Conservation (phyloP, 2,113 vertebrate species). For the Pundamilia nyererei region DNA sequence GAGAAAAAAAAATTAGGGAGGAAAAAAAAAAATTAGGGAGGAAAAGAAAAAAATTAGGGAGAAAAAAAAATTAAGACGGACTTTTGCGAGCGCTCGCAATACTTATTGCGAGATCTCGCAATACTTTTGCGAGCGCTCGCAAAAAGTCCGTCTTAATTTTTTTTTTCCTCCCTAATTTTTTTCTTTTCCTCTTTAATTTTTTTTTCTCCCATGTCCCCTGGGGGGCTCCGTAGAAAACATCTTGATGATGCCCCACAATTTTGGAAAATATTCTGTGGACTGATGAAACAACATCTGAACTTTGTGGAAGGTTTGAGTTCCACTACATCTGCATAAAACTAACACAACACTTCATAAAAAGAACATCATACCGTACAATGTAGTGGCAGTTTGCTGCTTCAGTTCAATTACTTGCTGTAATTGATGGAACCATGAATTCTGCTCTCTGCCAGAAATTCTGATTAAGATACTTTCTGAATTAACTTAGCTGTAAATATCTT, state of each 20-base stretch:
- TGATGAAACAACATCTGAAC: not conserved
- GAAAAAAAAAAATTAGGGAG: too few relatives aligned
- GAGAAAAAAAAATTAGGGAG: too few relatives aligned
- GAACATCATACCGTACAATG: not conserved
- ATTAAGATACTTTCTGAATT: not conserved
- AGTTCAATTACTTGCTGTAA: not conserved
- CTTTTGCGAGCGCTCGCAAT: too few relatives aligned
- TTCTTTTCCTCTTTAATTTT: too few relatives aligned
- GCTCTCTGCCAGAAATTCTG: not conserved
- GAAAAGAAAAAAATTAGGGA: too few relatives aligned
- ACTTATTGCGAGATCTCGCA: too few relatives aligned
- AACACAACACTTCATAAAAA: not conserved
- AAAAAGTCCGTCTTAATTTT: too few relatives aligned
- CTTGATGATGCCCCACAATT: not conserved
- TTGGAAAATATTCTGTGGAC: not conserved
- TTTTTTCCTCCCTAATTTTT: too few relatives aligned
- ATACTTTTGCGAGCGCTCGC: too few relatives aligned
- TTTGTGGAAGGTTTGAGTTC: not conserved
- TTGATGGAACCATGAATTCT: not conserved
- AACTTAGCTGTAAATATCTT: not conserved
- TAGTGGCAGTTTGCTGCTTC: not conserved
- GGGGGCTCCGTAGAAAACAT: not conserved
- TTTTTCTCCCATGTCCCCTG: too few relatives aligned
- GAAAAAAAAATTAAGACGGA: too few relatives aligned
- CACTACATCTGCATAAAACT: not conserved